These are phyloP conservation scores for Heliconius aoede DNA, from an alignment of 2,888 invertebrate species.

Conservation along the genomic window DNA sequence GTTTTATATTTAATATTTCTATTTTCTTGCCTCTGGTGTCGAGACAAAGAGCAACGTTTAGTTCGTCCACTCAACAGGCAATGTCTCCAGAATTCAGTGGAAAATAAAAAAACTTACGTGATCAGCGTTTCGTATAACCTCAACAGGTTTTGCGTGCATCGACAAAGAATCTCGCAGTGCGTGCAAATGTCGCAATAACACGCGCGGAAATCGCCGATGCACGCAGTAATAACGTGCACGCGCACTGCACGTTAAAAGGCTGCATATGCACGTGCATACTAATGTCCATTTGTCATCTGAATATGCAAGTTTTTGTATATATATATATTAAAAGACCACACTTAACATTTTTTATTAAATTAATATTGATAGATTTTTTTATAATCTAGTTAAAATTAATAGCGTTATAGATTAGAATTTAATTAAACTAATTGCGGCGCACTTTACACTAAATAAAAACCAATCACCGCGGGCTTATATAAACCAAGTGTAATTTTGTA, in stretches of 20 bases:
- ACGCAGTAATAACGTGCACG: constrained; percentile 63
- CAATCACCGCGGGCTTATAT: not conserved
- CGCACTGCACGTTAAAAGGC: constrained; percentile 57
- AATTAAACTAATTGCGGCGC: too few species aligned
- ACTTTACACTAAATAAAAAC: not conserved
- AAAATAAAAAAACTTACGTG: constrained; percentile 55
- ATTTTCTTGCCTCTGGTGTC: not conserved
- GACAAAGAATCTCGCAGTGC: constrained; percentile 67
- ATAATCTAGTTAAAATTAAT: not conserved
- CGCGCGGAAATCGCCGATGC: constrained; percentile 61
- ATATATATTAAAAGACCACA: not conserved
- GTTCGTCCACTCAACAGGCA: not conserved
- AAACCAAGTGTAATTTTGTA: not conserved
- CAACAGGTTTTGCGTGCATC: constrained; percentile 66
- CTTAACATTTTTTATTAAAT: not conserved
- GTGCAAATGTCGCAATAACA: constrained; percentile 58
- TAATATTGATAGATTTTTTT: not conserved
- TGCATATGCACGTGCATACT: constrained; percentile 63
- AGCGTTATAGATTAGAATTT: not conserved
- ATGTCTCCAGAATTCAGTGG: not conserved
- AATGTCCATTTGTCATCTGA: constrained; percentile 67
- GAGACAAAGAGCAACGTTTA: not conserved
- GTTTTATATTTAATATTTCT: not conserved
- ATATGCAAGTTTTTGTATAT: constrained; percentile 20
- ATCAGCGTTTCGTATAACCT: constrained; percentile 67